Percentiles rank a stretch among this genome's conserved stretches.
phyloP scores from a whole-genome alignment of 2,888 invertebrate species.

The Physocephala rufipes region DNA sequence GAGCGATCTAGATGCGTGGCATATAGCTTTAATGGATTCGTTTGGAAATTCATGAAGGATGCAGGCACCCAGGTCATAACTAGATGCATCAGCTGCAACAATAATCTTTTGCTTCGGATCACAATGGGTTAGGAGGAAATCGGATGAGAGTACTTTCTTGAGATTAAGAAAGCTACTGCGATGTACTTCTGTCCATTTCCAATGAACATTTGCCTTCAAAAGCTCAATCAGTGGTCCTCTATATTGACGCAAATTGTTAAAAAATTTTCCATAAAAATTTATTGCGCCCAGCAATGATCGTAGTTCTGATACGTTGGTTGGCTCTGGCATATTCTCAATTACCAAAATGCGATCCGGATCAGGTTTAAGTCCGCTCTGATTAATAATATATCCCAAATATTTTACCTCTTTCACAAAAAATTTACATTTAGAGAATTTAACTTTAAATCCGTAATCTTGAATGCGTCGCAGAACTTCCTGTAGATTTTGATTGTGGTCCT shows the following conservation, averaged over 20 bases:
- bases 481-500: constrained; percentile 38
- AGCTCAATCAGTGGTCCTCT: constrained; percentile 42
- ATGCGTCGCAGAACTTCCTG: constrained; percentile 35
- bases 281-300: constrained; percentile 42
- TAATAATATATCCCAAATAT: constrained; percentile 33
- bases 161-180: no score
- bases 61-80: constrained; percentile 42
- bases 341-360: constrained; percentile 38
- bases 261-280: neutral
- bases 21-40: constrained; percentile 52
- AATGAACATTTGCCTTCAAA: constrained; percentile 35
- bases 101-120: constrained; percentile 42
- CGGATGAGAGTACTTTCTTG: constrained; percentile 41
- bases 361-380: constrained; percentile 38
- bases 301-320: constrained; percentile 41
- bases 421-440: constrained; percentile 40
- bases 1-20: constrained; percentile 51
- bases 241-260: constrained; percentile 33
- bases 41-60: constrained; percentile 47
- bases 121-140: constrained; percentile 42
- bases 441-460: constrained; percentile 39
- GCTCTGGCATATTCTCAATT: constrained; percentile 41
- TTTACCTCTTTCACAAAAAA: constrained; percentile 31
- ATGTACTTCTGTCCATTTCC: no score
- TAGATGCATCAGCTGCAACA: constrained; percentile 46